These are phyloP conservation scores for Graphium colonna DNA, from an alignment of 2,888 invertebrate genomes.

Conservation along the genomic window DNA sequence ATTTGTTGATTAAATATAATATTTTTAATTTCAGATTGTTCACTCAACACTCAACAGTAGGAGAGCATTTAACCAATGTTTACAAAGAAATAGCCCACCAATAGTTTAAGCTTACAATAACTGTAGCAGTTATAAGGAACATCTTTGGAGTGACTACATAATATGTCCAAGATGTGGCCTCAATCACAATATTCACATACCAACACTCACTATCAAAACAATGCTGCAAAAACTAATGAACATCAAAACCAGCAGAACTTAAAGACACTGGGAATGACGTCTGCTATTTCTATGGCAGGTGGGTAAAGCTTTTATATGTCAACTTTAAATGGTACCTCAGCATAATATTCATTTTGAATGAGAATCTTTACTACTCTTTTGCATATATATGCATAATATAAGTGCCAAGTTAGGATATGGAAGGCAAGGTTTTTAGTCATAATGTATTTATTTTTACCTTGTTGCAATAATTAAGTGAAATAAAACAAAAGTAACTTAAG, in stretches of 20 bases:
- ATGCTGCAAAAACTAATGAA: conserved; percentile 52
- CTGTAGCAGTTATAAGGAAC: conserved; percentile 16
- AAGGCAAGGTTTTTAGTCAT: too few species aligned
- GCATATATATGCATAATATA: too few species aligned
- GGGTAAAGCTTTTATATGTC: conserved; percentile 1
- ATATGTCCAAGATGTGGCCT: conserved; percentile 73
- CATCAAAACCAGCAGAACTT: conserved; percentile 79
- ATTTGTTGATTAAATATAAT: too few species aligned
- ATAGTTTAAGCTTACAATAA: conserved; percentile 30
- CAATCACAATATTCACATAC: conserved; percentile 72
- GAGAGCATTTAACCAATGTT: conserved; percentile 45
- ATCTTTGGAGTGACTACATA: conserved; percentile 13
- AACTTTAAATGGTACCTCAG: not conserved
- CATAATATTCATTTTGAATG: too few species aligned
- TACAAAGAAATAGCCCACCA: conserved; percentile 34
- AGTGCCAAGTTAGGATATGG: too few species aligned
- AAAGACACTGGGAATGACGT: conserved; percentile 93
- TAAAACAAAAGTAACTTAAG: too few species aligned
- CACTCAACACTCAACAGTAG: conserved; percentile 41
- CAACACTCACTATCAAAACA: conserved; percentile 49
- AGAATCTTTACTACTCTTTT: too few species aligned
- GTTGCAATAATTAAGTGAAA: too few species aligned
- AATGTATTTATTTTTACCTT: too few species aligned
- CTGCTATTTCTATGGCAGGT: conserved; percentile 87
- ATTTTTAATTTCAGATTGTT: conserved; percentile 41